Conservation (phyloP, 2,113 vertebrate genomes). For the Progne subis region DNA sequence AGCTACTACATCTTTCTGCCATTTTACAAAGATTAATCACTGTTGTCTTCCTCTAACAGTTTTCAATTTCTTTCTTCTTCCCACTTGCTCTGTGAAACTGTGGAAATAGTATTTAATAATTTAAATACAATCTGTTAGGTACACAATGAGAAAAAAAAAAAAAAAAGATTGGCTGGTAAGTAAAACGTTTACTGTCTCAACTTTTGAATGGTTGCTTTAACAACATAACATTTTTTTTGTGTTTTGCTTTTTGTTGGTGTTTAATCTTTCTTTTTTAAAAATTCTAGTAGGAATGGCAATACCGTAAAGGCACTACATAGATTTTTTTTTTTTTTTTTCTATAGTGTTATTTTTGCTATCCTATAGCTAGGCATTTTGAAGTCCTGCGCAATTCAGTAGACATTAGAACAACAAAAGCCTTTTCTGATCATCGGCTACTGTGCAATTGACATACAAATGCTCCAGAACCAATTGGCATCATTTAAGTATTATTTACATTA, state of each 20-base stretch:
- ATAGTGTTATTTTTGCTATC: rapidly evolving
- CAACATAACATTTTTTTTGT: not conserved
- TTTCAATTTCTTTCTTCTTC: not conserved
- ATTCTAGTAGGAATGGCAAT: not conserved
- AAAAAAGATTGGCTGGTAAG: not conserved
- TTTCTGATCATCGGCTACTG: not conserved
- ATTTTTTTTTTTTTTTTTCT: not conserved
- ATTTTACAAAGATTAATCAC: not conserved
- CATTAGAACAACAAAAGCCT: not conserved
- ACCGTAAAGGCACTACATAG: not conserved
- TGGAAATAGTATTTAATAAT: not conserved
- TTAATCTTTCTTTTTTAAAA: not conserved
- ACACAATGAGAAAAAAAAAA: not conserved
- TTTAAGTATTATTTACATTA: not conserved
- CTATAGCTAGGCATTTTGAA: not conserved
- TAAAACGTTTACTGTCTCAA: not conserved
- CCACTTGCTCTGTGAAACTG: not conserved
- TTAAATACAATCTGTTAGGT: not conserved
- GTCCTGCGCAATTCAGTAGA: not conserved
- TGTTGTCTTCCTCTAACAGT: not conserved
- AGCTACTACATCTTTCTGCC: not conserved
- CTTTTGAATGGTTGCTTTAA: not conserved
- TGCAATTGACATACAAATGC: not conserved
- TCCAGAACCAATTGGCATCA: not conserved
- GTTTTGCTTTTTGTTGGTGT: rapidly evolving